Conservation (phyloP, 2,113 vertebrate genomes). For the Petroica traversi region DNA sequence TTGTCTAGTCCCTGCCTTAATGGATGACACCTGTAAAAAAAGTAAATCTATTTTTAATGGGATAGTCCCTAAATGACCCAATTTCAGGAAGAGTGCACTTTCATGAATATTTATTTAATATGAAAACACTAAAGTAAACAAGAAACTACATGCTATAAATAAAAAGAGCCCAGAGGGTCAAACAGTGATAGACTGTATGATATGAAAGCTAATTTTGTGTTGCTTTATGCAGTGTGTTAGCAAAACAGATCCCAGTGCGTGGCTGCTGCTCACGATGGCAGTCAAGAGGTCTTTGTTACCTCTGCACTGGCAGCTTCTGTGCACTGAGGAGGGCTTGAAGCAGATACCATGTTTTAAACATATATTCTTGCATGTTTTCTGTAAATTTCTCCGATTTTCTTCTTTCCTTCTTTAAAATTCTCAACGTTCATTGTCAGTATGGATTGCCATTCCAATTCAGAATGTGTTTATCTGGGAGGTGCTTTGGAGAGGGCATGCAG, state of each 20-base stretch:
- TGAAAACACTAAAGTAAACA: constrained; percentile 58
- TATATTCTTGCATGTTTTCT: background rate
- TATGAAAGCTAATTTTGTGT: constrained; percentile 61
- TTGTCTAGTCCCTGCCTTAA: constrained; percentile 43
- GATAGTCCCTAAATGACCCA: constrained; percentile 78
- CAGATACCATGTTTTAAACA: background rate
- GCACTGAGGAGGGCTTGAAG: background rate
- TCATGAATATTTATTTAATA: constrained; percentile 82
- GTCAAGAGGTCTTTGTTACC: background rate
- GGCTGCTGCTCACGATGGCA: background rate
- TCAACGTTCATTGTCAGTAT: background rate
- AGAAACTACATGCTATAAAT: constrained; percentile 62
- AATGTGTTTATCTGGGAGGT: background rate
- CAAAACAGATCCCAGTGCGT: constrained; percentile 2
- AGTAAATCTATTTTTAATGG: constrained; percentile 78
- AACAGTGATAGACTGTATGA: constrained; percentile 59
- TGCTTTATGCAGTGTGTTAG: constrained; percentile 18
- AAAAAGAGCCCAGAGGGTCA: constrained; percentile 61
- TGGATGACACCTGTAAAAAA: constrained; percentile 70
- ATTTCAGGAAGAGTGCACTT: constrained; percentile 76
- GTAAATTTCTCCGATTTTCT: background rate
- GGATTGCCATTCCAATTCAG: background rate
- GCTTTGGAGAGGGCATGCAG: background rate
- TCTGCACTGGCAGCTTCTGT: background rate
- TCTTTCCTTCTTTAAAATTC: background rate